Base-by-base conservation (phyloP, 2,888 invertebrate genomes). In the Xestoiulus laeticollis region DNA sequence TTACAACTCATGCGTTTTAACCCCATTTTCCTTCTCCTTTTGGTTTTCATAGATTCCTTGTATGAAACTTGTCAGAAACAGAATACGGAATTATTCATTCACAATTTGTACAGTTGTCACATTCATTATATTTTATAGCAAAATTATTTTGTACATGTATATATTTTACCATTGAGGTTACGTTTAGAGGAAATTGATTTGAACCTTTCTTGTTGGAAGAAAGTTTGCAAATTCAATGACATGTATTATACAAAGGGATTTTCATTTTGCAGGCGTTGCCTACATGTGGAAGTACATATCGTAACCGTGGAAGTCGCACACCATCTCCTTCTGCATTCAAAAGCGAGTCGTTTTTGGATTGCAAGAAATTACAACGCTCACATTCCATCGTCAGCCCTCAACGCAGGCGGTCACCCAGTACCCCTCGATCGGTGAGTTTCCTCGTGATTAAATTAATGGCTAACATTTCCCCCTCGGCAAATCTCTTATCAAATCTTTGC, bases 351-450 rank as follows among this genome's bases (percentile, higher is more conserved):
- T 33, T 44, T 33, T 38, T 78, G 32, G 82, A 44, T 26, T 44
- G 53, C 48, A 48, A 53, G 16, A 48, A 19, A 33, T n/a, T 87
- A 10, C 87, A 26, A 59, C 68, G 87, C 53, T 87, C 78, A 33
- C 87, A 78, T 87, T 87, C 87, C 78, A 87, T 43, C 33, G 30
- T 82, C 78, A 38, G 85, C 87, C 83, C 85, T 53, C 85, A 59
- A 32, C 83, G 87, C 19, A 38, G 87, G 44, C 87, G 87, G 8
- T 87, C 87, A 1, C 85, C 87, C 8, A 87, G 87, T 53, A 85
- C 53, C 33, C 85, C 87, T 87, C 87, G 87, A 48, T 85, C 86
- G 26, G 48, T 86, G 86, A 86, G 86, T 53, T 12, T 1, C 10
- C 44, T 19, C n/a, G 10, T n/a, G 48, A 32, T 78, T 14, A 78